Conservation (phyloP, 2,113 vertebrate genomes). For the Grammomys dolichurus region DNA sequence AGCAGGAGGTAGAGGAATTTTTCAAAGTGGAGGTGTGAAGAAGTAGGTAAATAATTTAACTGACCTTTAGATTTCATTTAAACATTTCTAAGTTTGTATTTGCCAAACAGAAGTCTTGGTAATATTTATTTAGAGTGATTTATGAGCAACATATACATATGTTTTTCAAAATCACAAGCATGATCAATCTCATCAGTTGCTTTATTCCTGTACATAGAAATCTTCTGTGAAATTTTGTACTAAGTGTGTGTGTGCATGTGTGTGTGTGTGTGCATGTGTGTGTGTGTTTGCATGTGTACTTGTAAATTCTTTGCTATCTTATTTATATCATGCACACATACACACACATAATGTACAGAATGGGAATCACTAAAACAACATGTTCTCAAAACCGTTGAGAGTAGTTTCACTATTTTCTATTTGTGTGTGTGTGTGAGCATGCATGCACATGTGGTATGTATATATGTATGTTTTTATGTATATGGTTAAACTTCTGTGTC, state of each 20-base stretch:
- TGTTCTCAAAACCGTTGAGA: neutral
- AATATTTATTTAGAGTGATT: neutral
- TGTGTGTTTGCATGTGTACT: too few species aligned
- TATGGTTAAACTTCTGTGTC: neutral
- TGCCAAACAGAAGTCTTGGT: neutral
- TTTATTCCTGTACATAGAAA: neutral
- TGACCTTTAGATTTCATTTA: neutral
- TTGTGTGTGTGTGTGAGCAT: neutral
- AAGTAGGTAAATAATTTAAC: neutral
- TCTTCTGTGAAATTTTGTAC: neutral
- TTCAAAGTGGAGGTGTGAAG: neutral
- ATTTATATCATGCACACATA: neutral
- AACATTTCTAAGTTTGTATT: neutral
- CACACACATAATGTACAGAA: neutral
- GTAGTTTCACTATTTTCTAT: neutral
- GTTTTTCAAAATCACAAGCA: neutral
- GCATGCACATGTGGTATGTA: neutral
- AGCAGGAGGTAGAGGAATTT: neutral
- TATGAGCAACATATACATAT: neutral
- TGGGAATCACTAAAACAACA: neutral
- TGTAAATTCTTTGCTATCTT: too few species aligned
- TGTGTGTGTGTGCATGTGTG: too few species aligned
- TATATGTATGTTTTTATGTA: neutral
- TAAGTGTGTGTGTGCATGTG: too few species aligned
- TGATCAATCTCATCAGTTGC: neutral